Conservation (phyloP, 2,797 vertebrate genomes). For the Botia kubotai region DNA sequence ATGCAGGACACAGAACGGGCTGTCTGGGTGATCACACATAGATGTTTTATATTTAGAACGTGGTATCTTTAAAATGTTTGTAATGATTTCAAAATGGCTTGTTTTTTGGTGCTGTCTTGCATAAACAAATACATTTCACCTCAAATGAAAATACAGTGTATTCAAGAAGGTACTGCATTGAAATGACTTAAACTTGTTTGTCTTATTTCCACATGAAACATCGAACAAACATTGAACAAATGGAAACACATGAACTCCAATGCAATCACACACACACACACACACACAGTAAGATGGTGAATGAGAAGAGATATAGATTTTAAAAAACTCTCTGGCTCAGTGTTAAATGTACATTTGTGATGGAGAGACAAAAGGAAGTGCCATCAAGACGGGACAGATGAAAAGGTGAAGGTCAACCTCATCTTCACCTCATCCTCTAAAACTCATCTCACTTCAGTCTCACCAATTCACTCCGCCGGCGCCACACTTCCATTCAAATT, state of each 20-base stretch:
- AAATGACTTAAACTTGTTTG: conserved; percentile 4
- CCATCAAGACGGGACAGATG: conserved; percentile 65
- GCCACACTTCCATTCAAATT: conserved; percentile 65
- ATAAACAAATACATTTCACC: conserved; percentile 30
- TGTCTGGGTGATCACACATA: conserved; percentile 2
- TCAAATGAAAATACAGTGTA: conserved; percentile 28
- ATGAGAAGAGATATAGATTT: conserved; percentile 64
- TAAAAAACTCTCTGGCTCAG: conserved; percentile 60
- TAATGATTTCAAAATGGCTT: not conserved
- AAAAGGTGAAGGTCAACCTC: conserved; percentile 80
- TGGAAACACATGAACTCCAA: conserved; percentile 16
- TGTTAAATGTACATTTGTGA: conserved; percentile 63
- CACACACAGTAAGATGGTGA: conserved; percentile 55
- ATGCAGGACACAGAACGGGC: conserved; percentile 29
- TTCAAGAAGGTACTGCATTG: not conserved
- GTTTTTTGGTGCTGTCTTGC: not conserved
- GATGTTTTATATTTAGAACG: not conserved
- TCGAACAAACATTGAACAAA: not conserved
- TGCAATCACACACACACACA: conserved; percentile 8
- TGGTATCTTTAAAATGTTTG: conserved; percentile 21
- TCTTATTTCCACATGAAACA: conserved; percentile 5
- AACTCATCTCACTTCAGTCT: conserved; percentile 66
- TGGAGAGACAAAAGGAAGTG: conserved; percentile 64
- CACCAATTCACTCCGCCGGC: conserved; percentile 58
- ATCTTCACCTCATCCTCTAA: conserved; percentile 70